Evolutionary conservation across 2,888 invertebrate species (phyloP).

Genomic region (Nephrocerus scutellatus): DNA sequence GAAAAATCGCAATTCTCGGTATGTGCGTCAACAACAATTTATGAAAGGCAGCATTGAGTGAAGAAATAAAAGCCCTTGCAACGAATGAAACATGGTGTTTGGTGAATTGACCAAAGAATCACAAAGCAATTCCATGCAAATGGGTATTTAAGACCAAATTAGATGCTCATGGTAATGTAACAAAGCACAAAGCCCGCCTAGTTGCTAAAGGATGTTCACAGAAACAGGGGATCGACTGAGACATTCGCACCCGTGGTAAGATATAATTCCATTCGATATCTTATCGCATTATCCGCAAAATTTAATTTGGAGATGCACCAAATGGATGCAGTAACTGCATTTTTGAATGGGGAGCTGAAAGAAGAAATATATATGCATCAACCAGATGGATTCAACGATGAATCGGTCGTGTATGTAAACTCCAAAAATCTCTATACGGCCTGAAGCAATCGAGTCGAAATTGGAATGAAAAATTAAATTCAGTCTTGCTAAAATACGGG

Average conservation of each 20-base stretch:
- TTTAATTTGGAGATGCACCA: conserved; percentile 15
- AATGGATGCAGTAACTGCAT: conserved; percentile 21
- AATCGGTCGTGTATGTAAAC: conserved; percentile 15
- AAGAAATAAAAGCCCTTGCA: no score
- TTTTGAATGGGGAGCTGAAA: conserved; percentile 17
- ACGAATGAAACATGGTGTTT: no score
- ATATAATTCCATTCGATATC: conserved; percentile 20
- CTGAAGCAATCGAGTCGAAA: conserved; percentile 21
- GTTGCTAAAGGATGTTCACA: conserved; percentile 16
- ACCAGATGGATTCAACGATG: conserved; percentile 17
- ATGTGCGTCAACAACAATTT: no score
- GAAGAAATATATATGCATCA: conserved; percentile 21
- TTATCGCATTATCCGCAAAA: conserved; percentile 17
- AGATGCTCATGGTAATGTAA: conserved; percentile 9
- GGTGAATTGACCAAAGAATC: no score
- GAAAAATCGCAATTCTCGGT: no score
- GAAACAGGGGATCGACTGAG: conserved; percentile 23
- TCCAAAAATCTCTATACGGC: conserved; percentile 22
- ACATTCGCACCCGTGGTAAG: conserved; percentile 24
- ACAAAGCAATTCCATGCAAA: conserved; percentile 12
- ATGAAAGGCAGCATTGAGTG: no score
- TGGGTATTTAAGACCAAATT: conserved; percentile 16
- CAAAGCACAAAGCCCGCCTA: conserved; percentile 7
- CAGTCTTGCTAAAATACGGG: conserved; percentile 13
- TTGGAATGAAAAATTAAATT: conserved; percentile 18